Evolutionary conservation across 1,140 invertebrate genomes (phyloP), one percentile per base, ranked within the genome.

Genomic region (Laupala kohalensis): DNA sequence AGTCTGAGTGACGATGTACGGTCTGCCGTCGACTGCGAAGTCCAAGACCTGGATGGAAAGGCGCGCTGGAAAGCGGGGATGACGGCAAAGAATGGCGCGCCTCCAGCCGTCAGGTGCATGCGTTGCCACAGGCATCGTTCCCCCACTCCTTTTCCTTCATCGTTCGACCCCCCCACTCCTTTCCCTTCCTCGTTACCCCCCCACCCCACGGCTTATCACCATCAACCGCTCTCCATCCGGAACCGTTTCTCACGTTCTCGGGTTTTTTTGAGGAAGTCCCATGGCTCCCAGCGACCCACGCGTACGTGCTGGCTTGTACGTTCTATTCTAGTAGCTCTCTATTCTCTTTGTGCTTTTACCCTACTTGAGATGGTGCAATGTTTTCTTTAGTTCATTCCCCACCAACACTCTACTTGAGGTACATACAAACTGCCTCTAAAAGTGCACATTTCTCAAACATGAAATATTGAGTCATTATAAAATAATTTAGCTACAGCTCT

Each of bases 91-190:
- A 30, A 69, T 27, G 65, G 26, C 4, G 65, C 1, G 4, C 13
- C 25, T 1, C 15, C 67, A 9, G 64, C n/a, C 30, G 67, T 25
- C 24, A 68, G 26, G 69, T 29, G 25, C 25, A 71, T 24, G 62
- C 53, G 23, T 63, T 30, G 53, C 28, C 24, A 29, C 24, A n/a
- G n/a, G n/a, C n/a, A n/a, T n/a, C n/a, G 25, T 64, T 69, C 71
- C 68, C 70, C 25, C 53, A 71, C 64, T 24, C 37, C 24, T 70
- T n/a, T 69, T 74, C 5, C 62, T n/a, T 29, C n/a, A n/a, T n/a
- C n/a, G n/a, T n/a, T n/a, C 65, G 25, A 64, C 27, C 27, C 27
- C 37, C 9, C 37, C 1, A 13, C 37, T 9, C 9, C 37, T 19
- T 9, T 9, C 37, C 19, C 37, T 9, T 19, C 19, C 37, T 9